Evolutionary conservation across 1,140 invertebrate species (phyloP).

Genomic region (Vanessa tameamea): DNA sequence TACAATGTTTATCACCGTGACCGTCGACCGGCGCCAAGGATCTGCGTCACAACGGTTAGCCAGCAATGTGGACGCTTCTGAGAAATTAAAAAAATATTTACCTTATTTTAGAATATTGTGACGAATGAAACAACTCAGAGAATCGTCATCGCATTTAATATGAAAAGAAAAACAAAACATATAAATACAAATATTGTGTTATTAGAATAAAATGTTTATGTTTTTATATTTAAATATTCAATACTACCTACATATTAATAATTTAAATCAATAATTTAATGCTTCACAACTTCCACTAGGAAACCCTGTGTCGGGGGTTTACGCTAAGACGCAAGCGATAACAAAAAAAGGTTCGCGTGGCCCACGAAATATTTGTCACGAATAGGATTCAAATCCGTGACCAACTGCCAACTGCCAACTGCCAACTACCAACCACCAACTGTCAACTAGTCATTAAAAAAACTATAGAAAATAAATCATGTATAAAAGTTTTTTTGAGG

Average conservation of each 20-base stretch:
- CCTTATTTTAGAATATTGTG: slow-evolving; percentile 36
- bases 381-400: too few relatives aligned
- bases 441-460: background rate
- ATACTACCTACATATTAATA: background rate
- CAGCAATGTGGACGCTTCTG: slow-evolving; percentile 46
- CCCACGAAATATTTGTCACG: too few relatives aligned
- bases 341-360: too few relatives aligned
- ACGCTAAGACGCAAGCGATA: too few relatives aligned
- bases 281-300: too few relatives aligned
- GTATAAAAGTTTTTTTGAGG: background rate
- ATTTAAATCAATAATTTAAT: too few relatives aligned
- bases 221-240: too few relatives aligned
- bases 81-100: slow-evolving; percentile 42
- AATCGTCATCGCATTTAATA: slow-evolving; percentile 34
- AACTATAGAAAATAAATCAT: background rate
- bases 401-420: too few relatives aligned
- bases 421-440: too few relatives aligned
- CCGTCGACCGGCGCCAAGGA: slow-evolving; percentile 35
- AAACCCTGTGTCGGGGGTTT: too few relatives aligned
- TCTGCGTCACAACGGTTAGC: slow-evolving; percentile 40
- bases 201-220: too few relatives aligned
- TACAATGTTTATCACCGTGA: slow-evolving; percentile 45
- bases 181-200: background rate
- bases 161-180: background rate
- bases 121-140: slow-evolving; percentile 35